Base-by-base conservation (phyloP, 2,113 vertebrate genomes). In the Puntigrus tetrazona region DNA sequence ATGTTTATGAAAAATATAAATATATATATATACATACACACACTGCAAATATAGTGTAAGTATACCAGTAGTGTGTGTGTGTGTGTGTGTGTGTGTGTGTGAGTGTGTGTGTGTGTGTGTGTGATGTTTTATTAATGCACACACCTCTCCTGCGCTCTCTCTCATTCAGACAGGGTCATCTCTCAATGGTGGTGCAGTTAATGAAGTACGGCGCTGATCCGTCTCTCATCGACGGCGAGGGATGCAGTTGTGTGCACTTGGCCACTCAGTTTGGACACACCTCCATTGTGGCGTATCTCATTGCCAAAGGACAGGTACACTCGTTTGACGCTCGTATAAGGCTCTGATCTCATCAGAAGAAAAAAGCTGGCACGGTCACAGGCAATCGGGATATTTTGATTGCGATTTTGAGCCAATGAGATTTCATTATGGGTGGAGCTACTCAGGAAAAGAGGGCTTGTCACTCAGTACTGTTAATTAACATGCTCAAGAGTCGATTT, bases 201-300 rank as follows among this genome's bases (percentile, higher is more conserved):
- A 96, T 99, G 96, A 99, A 99, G 89, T 98, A 97, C 2, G 97
- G 97, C 5, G 96, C 98, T 41, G 98, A 99, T 91, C 98, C 98
- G 1, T 98, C 98, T 45, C 93, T 99, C 90, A 98, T 99, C 83
- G 98, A 99, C 74, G 98, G 98, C 65, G 98, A 99, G 93, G 98
- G 98, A 86, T 99, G 98, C 92, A 99, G 97, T 95, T 99, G 98
- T 87, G 96, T 97, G 88, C 98, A 99, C 87, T 92, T 99, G 91
- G 98, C 98, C 41, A 97, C 98, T 74, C 98, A 99, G 95, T 99
- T 99, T 50, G 97, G 98, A 92, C 98, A 99, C 93, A 99, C 98
- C 81, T 99, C 98, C 57, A 99, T 99, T 89, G 98, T 99, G 92
- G 98, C 98, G 85, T 99, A 99, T 92, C 96, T 99, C 84, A 99